phyloP scores from a whole-genome alignment of 2,113 vertebrate species.

The Neopipo cinnamomea region DNA sequence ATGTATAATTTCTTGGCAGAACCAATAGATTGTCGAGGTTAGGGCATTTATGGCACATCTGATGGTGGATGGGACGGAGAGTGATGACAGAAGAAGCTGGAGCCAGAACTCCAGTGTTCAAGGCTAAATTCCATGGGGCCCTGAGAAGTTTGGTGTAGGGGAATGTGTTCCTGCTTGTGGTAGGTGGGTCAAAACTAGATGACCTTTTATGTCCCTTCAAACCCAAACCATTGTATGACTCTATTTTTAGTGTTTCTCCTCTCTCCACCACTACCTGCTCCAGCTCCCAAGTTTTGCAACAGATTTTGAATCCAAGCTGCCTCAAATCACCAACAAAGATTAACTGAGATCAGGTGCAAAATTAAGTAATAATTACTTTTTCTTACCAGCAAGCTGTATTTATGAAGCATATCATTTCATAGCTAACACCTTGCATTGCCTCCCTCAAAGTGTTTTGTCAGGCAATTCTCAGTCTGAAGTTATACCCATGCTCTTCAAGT shows the following conservation, averaged over 20 bases:
- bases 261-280: neutral
- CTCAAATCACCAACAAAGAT: neutral
- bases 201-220: neutral
- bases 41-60: neutral
- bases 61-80: accelerated
- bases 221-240: neutral
- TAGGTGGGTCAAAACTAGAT: neutral
- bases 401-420: neutral
- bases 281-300: neutral
- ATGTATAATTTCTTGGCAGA: neutral
- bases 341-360: neutral
- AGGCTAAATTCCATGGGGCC: neutral
- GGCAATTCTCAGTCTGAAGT: neutral
- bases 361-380: neutral
- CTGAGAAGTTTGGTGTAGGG: neutral
- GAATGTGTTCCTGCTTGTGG: neutral
- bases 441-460: neutral
- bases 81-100: neutral
- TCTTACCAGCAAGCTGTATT: neutral
- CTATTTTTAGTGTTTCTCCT: neutral
- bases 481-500: neutral
- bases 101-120: neutral
- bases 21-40: neutral
- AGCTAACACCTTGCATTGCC: neutral
- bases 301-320: neutral